Percentiles rank a stretch among this genome's conserved stretches.
phyloP scores from a whole-genome alignment of 2,113 vertebrate species.

The Cyrtonyx montezumae region DNA sequence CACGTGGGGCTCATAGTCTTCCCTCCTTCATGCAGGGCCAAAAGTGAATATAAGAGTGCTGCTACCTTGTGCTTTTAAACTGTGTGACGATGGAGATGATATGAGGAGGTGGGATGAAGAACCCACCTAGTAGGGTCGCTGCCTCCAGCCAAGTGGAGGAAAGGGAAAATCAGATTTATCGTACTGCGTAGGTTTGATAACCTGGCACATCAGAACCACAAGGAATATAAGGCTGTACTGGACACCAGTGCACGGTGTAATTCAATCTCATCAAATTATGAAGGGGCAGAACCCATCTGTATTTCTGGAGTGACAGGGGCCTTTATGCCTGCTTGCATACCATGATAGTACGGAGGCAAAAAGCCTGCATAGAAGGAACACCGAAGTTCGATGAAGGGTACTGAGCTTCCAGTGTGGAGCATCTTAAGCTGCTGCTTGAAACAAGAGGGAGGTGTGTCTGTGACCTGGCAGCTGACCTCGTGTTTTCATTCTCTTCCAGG shows the following conservation, averaged over 20 bases:
- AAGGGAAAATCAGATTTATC: not conserved
- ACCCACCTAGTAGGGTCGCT: not conserved
- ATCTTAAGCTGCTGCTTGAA: accelerated
- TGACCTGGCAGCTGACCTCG: not conserved
- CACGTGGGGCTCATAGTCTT: not conserved
- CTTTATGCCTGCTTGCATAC: not conserved
- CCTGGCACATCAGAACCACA: not conserved
- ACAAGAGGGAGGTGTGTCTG: accelerated
- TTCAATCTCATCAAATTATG: not conserved
- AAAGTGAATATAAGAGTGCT: no score
- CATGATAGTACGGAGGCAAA: not conserved
- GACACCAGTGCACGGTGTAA: not conserved
- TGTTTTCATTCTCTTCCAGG: constrained; percentile 73
- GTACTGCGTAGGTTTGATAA: not conserved
- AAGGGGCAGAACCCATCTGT: not conserved
- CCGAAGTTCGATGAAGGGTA: not conserved
- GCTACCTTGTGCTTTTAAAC: not conserved
- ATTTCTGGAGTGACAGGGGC: not conserved
- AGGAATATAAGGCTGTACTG: not conserved
- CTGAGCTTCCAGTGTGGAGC: not conserved
- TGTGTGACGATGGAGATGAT: not conserved
- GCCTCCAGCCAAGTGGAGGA: not conserved
- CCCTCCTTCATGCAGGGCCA: not conserved
- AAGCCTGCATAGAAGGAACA: accelerated
- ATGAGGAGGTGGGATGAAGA: not conserved